phyloP scores from a whole-genome alignment of 2,113 vertebrate genomes.

The Solenodon paradoxus region DNA sequence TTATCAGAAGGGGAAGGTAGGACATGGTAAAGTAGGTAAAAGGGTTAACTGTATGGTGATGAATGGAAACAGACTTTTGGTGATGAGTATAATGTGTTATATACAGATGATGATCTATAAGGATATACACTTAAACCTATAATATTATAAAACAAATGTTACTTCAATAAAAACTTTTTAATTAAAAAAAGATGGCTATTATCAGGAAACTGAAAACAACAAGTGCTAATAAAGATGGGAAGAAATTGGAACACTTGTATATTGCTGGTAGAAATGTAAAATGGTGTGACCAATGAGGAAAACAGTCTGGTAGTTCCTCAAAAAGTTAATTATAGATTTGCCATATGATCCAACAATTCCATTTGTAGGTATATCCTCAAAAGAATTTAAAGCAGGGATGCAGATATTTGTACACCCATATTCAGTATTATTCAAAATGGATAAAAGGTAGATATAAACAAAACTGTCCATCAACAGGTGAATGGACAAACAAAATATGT shows the following conservation, averaged over 20 bases:
- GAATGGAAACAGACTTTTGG: no score
- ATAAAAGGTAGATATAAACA: not conserved
- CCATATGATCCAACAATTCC: not conserved
- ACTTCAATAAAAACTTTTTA: no score
- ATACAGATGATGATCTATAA: no score
- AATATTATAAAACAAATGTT: no score
- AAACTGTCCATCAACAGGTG: not conserved
- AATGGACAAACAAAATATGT: not conserved
- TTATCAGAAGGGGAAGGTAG: no score
- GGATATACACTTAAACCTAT: no score
- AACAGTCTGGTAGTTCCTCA: not conserved
- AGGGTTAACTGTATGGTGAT: no score
- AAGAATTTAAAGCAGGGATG: not conserved
- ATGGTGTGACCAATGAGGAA: not conserved
- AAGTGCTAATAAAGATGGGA: not conserved
- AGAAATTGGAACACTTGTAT: not conserved
- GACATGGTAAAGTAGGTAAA: no score
- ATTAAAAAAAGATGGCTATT: not conserved
- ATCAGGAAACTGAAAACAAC: not conserved
- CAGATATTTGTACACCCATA: not conserved
- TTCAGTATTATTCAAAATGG: not conserved
- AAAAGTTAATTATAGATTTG: not conserved
- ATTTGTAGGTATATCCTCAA: not conserved
- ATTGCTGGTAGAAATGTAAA: not conserved
- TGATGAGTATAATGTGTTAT: no score